Base-by-base conservation (phyloP, 2,113 vertebrate genomes). In the Sylvia atricapilla region DNA sequence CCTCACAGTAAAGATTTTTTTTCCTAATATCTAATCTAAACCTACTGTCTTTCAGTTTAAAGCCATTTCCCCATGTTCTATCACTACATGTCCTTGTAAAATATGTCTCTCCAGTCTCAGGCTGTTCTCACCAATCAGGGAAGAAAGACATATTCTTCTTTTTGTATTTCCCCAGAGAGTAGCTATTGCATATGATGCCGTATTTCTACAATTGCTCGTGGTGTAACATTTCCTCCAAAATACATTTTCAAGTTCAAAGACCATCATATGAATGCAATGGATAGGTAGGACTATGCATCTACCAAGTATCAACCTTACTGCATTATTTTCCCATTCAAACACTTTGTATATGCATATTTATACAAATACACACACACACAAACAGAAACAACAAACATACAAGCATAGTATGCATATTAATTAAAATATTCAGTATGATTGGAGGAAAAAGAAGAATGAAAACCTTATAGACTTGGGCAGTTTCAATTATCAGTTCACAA, bases 381-480 rank as follows among this genome's bases (percentile, higher is more conserved):
- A 37, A 37, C 37, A 21, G 5, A 47, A 33, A 37, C 11, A 80
- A 31, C 6, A 56, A 41, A 43, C 13, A 44, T 28, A 13, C 2
- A 70, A 49, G 15, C 12, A n/a, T 16, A 44, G 1, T 21, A 47
- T 64, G 13, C 3, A 19, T 70, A 43, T 30, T 52, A 66, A 72
- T 41, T 64, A 3, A 19, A 78, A n/a, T 56, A 52, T 21, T 75
- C 5, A 37, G 18, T 73, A 22, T 53, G 68, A 52, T 4, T 58
- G 8, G 2, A 4, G 1, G 4, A 2, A 0, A 1, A 3, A 8
- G n/a, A 37, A 84, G 1, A 73, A 73, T 52, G 1, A 49, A 87
- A 62, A 35, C 4, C 6, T 49, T 3, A 4, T 7, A 64, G 17
- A 52, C 4, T 33, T 58, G 18, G 15, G 11, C 9, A 58, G 13